Evolutionary conservation across 2,113 vertebrate species (phyloP).

Genomic region (Crotalus viridis): DNA sequence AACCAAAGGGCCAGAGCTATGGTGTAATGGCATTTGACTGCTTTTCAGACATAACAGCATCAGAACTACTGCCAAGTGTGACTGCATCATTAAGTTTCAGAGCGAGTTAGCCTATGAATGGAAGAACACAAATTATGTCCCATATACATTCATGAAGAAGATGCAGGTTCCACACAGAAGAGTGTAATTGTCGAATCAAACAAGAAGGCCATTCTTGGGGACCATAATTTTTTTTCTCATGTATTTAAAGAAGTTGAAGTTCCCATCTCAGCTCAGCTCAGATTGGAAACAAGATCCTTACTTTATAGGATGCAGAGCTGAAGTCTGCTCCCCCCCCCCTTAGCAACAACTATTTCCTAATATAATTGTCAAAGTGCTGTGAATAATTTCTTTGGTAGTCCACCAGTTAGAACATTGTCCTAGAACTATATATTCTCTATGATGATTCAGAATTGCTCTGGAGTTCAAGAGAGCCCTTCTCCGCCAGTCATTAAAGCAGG

Average conservation of each 20-base stretch:
- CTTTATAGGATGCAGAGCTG: not conserved
- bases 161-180: conserved; percentile 44
- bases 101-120: conserved; percentile 58
- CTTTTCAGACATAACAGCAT: conserved; percentile 53
- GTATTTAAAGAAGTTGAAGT: conserved; percentile 27
- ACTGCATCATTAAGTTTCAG: conserved; percentile 69
- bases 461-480: not conserved
- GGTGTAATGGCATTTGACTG: conserved; percentile 65
- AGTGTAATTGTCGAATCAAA: conserved; percentile 46
- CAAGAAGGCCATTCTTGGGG: not conserved
- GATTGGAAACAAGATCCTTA: not conserved
- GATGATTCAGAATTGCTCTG: not conserved
- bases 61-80: conserved; percentile 66
- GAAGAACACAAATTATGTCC: conserved; percentile 58
- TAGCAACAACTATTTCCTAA: not conserved
- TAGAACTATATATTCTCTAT: not conserved
- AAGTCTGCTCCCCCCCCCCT: not conserved
- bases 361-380: not conserved
- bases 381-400: not conserved
- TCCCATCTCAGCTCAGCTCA: conserved; percentile 28
- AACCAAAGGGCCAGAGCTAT: conserved; percentile 44
- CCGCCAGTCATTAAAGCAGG: not conserved
- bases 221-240: conserved; percentile 37
- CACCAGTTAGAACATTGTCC: not conserved
- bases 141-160: conserved; percentile 44